Evolutionary conservation across 1,140 invertebrate species (phyloP), one percentile per base, ranked within the genome.

Genomic region (Conus ventricosus): DNA sequence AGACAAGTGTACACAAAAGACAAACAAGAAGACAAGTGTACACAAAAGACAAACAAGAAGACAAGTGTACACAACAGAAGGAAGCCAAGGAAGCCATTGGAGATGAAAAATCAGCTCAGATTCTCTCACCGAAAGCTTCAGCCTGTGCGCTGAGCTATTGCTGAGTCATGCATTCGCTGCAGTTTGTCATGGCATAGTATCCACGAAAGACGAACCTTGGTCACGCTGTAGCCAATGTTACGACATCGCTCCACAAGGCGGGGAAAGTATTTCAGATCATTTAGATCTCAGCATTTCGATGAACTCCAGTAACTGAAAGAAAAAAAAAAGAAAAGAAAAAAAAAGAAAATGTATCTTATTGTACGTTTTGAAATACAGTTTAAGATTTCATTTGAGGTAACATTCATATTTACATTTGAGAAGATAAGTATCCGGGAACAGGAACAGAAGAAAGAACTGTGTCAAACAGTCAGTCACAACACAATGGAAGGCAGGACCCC

Each of bases 161-260:
- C 92, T 39, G 88, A 88, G 85, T 95, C 94, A 89, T 95, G 94
- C 88, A 95, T 91, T 53, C 85, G 87, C 88, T 95, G 94, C 53
- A 95, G 90, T 87, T 92, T 94, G 7, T 93, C 92, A 87, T 93
- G 93, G 95, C 93, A 89, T 91, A 92, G 83, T 95, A 95, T 20
- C 95, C 95, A 27, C 95, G 89, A 84, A 94, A 95, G 0, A 95
- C 94, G 51, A n/a, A 95, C 94, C 89, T 95, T 95, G 25, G 93
- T 92, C 13, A 95, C 92, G 15, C 91, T 88, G 85, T 93, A 94
- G 13, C 95, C 95, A 90, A 94, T 94, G 53, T 89, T 87, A 57
- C 93, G 92, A 87, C 93, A 92, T 51, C 94, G 89, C 25, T 93
- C 92, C 39, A 91, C 86, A 27, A 95, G 87, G 85, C 93, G 94